Percentiles rank a stretch among this genome's conserved stretches.
These are phyloP conservation scores for Archips xylosteana DNA, from an alignment of 2,888 invertebrate species.

Conservation along the genomic window DNA sequence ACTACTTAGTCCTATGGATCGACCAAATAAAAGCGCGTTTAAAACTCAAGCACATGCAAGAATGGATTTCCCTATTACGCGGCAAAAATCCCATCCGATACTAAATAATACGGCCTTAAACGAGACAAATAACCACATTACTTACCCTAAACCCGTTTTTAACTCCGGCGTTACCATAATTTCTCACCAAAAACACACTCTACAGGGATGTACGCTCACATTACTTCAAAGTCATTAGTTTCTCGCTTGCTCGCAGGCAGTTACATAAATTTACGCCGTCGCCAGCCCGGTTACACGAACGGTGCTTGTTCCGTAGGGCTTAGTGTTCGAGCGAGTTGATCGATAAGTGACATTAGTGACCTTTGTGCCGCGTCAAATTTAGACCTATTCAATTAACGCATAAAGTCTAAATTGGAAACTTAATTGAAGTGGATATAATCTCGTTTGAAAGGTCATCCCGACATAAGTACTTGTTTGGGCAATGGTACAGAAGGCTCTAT, in stretches of 20 bases:
- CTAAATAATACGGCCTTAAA: constrained; percentile 18
- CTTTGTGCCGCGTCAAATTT: neutral
- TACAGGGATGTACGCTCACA: constrained; percentile 22
- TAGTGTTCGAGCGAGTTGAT: constrained; percentile 34
- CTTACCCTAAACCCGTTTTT: constrained; percentile 11
- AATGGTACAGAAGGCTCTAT: constrained; percentile 2
- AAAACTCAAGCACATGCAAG: neutral
- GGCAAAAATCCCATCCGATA: constrained; percentile 5
- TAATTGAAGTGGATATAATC: neutral
- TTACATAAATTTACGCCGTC: constrained; percentile 69
- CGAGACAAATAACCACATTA: constrained; percentile 30
- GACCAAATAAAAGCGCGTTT: no score
- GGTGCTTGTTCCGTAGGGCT: constrained; percentile 47
- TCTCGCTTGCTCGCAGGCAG: constrained; percentile 64
- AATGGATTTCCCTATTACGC: constrained; percentile 4
- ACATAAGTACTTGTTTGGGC: constrained; percentile 7
- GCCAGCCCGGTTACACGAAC: constrained; percentile 52
- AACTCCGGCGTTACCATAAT: constrained; percentile 2
- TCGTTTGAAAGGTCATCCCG: constrained; percentile 1
- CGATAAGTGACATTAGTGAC: neutral
- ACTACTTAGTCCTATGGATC: no score
- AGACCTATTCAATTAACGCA: neutral
- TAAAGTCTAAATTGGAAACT: constrained; percentile 1
- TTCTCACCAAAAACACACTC: constrained; percentile 20
- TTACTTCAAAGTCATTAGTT: constrained; percentile 64